phyloP scores from a whole-genome alignment of 1,140 invertebrate species.

The Ruditapes philippinarum region DNA sequence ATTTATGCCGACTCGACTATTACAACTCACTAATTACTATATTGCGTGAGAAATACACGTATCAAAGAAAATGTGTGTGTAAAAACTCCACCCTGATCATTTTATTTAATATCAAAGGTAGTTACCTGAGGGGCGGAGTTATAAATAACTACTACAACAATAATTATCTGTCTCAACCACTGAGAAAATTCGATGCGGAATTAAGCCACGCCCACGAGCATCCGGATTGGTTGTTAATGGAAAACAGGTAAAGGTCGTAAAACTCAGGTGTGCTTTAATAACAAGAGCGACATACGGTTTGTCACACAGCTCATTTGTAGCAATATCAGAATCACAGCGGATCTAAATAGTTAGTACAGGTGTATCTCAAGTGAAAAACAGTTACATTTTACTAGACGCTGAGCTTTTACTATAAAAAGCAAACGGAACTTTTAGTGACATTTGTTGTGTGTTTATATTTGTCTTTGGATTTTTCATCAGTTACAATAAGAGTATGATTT shows the following conservation, averaged over 20 bases:
- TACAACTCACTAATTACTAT: conserved; percentile 53
- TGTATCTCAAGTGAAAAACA: neutral
- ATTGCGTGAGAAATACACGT: conserved; percentile 40
- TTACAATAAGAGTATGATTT: conserved; percentile 40
- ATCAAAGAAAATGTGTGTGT: no score
- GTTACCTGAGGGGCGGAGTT: conserved; percentile 26
- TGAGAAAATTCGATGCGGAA: neutral
- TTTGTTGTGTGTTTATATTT: neutral
- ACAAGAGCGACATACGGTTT: neutral
- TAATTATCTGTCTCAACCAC: conserved; percentile 31
- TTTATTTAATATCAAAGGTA: neutral
- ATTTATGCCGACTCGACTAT: conserved; percentile 36
- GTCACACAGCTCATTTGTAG: conserved; percentile 38
- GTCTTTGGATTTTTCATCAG: neutral
- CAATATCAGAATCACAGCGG: neutral
- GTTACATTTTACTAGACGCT: neutral
- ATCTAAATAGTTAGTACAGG: neutral
- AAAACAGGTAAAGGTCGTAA: conserved; percentile 53
- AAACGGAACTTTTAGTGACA: neutral
- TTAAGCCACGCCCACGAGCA: neutral
- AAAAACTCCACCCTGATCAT: conserved; percentile 27
- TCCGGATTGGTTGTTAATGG: conserved; percentile 34
- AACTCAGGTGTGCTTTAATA: conserved; percentile 53
- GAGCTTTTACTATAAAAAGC: neutral
- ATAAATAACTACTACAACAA: neutral